Conservation (phyloP, 2,113 vertebrate genomes). For the Lepisosteus osseus region DNA sequence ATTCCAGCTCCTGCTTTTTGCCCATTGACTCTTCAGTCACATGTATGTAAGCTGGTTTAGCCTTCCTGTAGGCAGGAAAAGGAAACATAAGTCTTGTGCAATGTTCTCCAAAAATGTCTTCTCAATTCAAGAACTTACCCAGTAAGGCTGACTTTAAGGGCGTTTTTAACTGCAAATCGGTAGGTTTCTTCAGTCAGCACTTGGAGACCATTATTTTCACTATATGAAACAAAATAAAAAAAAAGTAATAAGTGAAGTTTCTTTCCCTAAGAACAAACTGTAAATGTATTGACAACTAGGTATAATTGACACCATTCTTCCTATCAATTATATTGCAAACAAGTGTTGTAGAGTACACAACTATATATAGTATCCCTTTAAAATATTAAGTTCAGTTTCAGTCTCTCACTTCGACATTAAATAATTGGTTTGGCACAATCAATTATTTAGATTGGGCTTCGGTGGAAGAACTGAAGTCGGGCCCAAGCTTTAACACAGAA, state of each 20-base stretch:
- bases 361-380: too few relatives aligned
- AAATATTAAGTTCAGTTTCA: too few relatives aligned
- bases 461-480: too few relatives aligned
- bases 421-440: too few relatives aligned
- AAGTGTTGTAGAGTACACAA: too few relatives aligned
- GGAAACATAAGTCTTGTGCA: neutral
- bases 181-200: neutral
- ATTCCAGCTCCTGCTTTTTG: neutral
- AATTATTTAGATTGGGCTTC: too few relatives aligned
- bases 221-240: neutral
- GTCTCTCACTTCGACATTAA: too few relatives aligned
- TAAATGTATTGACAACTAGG: too few relatives aligned
- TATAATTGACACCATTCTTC: too few relatives aligned
- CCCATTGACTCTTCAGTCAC: neutral
- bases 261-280: neutral
- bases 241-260: neutral
- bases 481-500: too few relatives aligned
- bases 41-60: neutral
- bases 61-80: neutral
- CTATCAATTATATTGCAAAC: too few relatives aligned
- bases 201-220: slow-evolving; percentile 3
- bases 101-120: neutral
- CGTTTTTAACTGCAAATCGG: neutral
- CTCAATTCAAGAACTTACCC: slow-evolving; percentile 3
- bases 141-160: neutral